A percentile compares a stretch with the other conserved stretches of the same genome.
These are phyloP conservation scores for Neolamprologus fasciatus DNA, from an alignment of 2,113 vertebrate species.

Conservation along the genomic window DNA sequence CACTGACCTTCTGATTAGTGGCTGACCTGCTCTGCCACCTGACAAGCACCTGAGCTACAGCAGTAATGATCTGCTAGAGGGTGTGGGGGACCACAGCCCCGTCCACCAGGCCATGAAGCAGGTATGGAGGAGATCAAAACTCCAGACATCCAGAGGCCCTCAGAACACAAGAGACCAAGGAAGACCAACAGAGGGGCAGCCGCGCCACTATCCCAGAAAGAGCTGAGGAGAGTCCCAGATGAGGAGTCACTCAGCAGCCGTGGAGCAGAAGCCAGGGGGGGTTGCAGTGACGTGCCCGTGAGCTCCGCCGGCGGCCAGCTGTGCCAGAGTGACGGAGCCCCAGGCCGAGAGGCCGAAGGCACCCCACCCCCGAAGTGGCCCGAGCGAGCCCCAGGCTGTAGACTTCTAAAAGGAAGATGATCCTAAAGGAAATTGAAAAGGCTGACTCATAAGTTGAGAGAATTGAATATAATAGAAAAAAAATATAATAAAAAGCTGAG, in stretches of 20 bases:
- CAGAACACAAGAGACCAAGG: too few relatives aligned
- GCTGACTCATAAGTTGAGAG: not conserved
- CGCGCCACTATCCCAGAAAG: fast-evolving
- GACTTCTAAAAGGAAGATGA: not conserved
- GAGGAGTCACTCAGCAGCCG: fast-evolving
- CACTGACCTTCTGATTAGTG: too few relatives aligned
- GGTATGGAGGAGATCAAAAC: fast-evolving
- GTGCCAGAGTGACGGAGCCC: fast-evolving
- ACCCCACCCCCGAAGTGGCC: too few relatives aligned
- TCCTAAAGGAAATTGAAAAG: not conserved
- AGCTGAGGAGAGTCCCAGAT: too few relatives aligned
- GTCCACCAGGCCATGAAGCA: fast-evolving
- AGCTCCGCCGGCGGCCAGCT: fast-evolving
- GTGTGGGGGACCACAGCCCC: fast-evolving
- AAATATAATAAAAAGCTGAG: not conserved
- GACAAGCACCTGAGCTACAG: too few relatives aligned
- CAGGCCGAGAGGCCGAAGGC: fast-evolving
- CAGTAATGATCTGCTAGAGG: too few relatives aligned
- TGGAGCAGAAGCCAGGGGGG: fast-evolving
- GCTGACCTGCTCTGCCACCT: too few relatives aligned
- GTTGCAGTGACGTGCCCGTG: not conserved
- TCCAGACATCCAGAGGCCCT: too few relatives aligned
- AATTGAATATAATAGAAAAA: not conserved
- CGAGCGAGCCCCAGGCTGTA: not conserved
- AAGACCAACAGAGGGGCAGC: too few relatives aligned